Evolutionary conservation across 2,888 invertebrate species (phyloP).

Genomic region (Parapristionchus giblindavisi): DNA sequence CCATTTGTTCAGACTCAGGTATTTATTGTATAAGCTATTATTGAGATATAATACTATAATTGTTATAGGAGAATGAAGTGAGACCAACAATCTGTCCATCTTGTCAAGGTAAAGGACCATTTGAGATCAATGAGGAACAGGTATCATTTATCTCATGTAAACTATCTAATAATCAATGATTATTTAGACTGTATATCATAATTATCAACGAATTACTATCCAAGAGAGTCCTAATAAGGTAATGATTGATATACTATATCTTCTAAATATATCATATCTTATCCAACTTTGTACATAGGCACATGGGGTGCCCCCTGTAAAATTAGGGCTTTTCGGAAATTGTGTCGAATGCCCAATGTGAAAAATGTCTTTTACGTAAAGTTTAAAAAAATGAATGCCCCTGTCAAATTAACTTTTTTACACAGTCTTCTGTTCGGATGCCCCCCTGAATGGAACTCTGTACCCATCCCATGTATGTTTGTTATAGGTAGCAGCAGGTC

Average conservation of each 20-base stretch:
- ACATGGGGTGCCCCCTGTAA: no score
- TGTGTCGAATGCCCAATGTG: no score
- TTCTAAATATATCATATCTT: no score
- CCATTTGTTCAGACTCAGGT: slow-evolving; percentile 91
- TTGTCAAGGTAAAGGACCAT: slow-evolving; percentile 94
- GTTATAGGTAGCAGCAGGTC: slow-evolving; percentile 81
- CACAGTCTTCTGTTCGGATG: no score
- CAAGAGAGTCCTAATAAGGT: slow-evolving; percentile 99
- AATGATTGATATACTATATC: no score
- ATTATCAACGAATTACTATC: slow-evolving; percentile 95
- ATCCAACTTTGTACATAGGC: no score
- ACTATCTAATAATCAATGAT: neutral
- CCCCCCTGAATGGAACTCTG: neutral
- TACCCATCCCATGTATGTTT: neutral
- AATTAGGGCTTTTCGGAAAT: no score
- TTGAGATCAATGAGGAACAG: slow-evolving; percentile 94
- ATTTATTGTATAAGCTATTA: slow-evolving; percentile 4
- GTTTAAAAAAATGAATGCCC: no score
- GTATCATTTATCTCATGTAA: slow-evolving; percentile 58
- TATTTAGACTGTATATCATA: slow-evolving; percentile 90
- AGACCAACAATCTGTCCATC: slow-evolving; percentile 96
- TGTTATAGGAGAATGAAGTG: slow-evolving; percentile 78
- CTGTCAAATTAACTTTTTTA: no score
- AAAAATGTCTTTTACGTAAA: no score
- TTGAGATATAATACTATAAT: neutral